Evolutionary conservation across 1,140 invertebrate species (phyloP).

Genomic region (Mercenaria mercenaria): DNA sequence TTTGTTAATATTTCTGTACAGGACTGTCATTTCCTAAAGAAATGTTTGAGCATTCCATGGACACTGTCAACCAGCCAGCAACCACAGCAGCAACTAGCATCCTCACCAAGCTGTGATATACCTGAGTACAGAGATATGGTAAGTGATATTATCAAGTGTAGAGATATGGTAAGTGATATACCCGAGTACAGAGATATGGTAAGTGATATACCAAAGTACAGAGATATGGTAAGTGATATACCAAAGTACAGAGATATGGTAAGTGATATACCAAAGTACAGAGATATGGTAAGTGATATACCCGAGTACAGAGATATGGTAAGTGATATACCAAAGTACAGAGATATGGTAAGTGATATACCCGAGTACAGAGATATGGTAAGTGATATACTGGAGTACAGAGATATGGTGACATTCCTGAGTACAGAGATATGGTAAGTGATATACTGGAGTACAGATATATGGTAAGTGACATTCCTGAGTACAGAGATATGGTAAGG

Average conservation of each 20-base stretch:
- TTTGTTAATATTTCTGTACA: constrained; percentile 69
- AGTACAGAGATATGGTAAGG: constrained; percentile 73
- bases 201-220: constrained; percentile 4
- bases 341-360: constrained; percentile 64
- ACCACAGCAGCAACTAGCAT: constrained; percentile 87
- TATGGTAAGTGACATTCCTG: constrained; percentile 76
- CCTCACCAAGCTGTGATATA: constrained; percentile 86
- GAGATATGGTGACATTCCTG: constrained; percentile 83
- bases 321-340: constrained; percentile 82
- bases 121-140: constrained; percentile 77
- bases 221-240: constrained; percentile 69
- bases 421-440: constrained; percentile 73
- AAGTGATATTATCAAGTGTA: background rate
- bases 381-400: constrained; percentile 1
- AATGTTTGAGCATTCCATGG: constrained; percentile 87
- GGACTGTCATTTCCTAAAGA: constrained; percentile 86
- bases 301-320: constrained; percentile 60
- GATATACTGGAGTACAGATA: background rate
- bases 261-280: constrained; percentile 20
- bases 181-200: constrained; percentile 78
- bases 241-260: constrained; percentile 77
- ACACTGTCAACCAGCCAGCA: constrained; percentile 88
- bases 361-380: constrained; percentile 71
- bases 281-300: constrained; percentile 82
- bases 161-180: constrained; percentile 68